Base-by-base conservation (phyloP, 2,113 vertebrate genomes). In the Oxygymnocypris stewartii region DNA sequence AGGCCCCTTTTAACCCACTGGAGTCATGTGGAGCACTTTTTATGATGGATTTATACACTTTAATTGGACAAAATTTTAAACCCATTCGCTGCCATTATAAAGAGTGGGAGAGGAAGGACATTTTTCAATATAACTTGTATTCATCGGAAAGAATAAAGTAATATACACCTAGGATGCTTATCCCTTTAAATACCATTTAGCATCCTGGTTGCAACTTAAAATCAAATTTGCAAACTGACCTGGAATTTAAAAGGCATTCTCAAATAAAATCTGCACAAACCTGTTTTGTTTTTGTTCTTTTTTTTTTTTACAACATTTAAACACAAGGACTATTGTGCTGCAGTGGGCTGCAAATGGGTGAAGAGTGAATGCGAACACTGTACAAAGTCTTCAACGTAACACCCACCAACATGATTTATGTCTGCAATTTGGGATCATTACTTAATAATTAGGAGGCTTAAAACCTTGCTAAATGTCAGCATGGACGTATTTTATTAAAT, bases 401-500 rank as follows among this genome's bases (percentile, higher is more conserved):
- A 84, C 40, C 51, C 71, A 31, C 65, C 59, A 47, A 67, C 69
- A 67, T 85, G 87, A 87, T 88, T 69, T 75, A 88, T 77, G 82
- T 59, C 23, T 74, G 76, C 86, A 82, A 85, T 88, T 87, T 88
- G 47, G 77, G 44, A 87, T 85, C 82, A 88, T 84, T 84, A 84
- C 79, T 86, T 86, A 51, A 88, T 90, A 88, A 89, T 90, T 86
- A 88, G 65, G 44, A 25, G 76, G 57, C 49, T 77, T 86, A 78
- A 84, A 89, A 73, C 51, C 80, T 84, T 80, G 73, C n/a, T 86
- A 79, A 77, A 83, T 85, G 73, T 87, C 84, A 74, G 47, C 54
- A 83, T 76, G 49, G 73, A 42, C 47, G 85, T 67, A 84, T 82
- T 89, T 90, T 85, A 90, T 91, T 85, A 81, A 79, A 76, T 79